These are phyloP conservation scores for Phenganax subtilis DNA, from an alignment of 92 coral and sea anemone genomes.

Conservation along the genomic window DNA sequence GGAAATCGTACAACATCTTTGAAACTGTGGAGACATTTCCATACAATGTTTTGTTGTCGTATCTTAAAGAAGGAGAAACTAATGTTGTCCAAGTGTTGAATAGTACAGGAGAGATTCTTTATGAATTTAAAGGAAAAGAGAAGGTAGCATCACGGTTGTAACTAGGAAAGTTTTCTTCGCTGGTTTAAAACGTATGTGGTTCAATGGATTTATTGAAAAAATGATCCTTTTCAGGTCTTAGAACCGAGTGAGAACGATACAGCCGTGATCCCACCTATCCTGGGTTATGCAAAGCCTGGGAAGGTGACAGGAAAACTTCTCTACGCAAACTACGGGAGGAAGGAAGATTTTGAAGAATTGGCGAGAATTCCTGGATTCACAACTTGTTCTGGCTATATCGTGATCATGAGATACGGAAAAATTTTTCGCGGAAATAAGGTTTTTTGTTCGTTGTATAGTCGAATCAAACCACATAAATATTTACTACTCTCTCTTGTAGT, in stretches of 20 bases:
- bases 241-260: slow-evolving; percentile 32
- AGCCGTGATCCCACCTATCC: slow-evolving; percentile 47
- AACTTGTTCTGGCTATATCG: slow-evolving; percentile 57
- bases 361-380: slow-evolving; percentile 45
- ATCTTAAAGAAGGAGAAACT: slow-evolving; percentile 58
- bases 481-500: no score
- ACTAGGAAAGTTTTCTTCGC: no score
- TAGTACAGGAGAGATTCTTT: slow-evolving; percentile 43
- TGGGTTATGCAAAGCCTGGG: slow-evolving; percentile 61
- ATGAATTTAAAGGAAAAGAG: slow-evolving; percentile 46
- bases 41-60: slow-evolving; percentile 57
- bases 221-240: background rate
- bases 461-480: no score
- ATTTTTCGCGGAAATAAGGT: slow-evolving; percentile 43
- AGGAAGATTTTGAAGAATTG: slow-evolving; percentile 49
- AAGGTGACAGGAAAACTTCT: slow-evolving; percentile 58
- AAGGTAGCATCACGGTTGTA: slow-evolving; percentile 33
- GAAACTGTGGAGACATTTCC: slow-evolving; percentile 60
- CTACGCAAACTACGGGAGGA: slow-evolving; percentile 48
- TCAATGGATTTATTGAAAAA: no score
- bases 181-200: no score
- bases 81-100: slow-evolving; percentile 53
- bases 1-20: slow-evolving; percentile 50
- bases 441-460: no score
- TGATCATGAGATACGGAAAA: slow-evolving; percentile 35